Base-by-base conservation (phyloP, 2,113 vertebrate genomes). In the Brachyistius frenatus region DNA sequence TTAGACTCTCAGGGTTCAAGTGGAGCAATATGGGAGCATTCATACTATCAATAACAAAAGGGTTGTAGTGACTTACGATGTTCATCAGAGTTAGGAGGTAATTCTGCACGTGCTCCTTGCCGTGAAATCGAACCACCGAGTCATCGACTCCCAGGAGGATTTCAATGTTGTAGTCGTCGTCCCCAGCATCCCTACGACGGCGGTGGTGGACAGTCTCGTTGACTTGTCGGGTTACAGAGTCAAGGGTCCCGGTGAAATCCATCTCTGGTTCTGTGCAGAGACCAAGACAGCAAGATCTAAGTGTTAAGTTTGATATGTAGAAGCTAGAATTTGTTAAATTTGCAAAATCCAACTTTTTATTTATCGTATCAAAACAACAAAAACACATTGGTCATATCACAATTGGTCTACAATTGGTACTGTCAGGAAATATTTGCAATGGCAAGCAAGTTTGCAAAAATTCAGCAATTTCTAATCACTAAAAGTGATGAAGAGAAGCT, bases 71-170 rank as follows among this genome's bases (percentile, higher is more conserved):
- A 85, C 98, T 98, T 89, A 99, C 98, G 1, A 99, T 99, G 88
- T 99, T 99, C 98, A 99, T 99, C 64, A 99, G 96, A 15, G 98
- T 99, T 49, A 99, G 96, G 44, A 99, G 96, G 93, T 99, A 99
- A 92, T 99, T 99, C 69, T 99, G 98, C n/a, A 99, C 98, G 0
- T 99, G 98, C 78, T 99, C 98, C 81, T 98, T 99, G 81, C 98
- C 97, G 0, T 99, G 98, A 87, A 99, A 99, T 1, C 98, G 96
- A 61, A 99, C 97, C 0, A 99, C 98, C 0, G 97, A 98, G 93
- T 99, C 97, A 0, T 99, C 98, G 30, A 99, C 98, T 0, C 97
- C 98, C 64, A 99, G 94, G 36, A 99, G 96, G 83, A 99, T 96
- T 86, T 99, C 98, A 0, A 99, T 99, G 93, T 97, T 99, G 94